phyloP scores from a whole-genome alignment of 2,888 invertebrate species.

The Drosophila nigricruria region DNA sequence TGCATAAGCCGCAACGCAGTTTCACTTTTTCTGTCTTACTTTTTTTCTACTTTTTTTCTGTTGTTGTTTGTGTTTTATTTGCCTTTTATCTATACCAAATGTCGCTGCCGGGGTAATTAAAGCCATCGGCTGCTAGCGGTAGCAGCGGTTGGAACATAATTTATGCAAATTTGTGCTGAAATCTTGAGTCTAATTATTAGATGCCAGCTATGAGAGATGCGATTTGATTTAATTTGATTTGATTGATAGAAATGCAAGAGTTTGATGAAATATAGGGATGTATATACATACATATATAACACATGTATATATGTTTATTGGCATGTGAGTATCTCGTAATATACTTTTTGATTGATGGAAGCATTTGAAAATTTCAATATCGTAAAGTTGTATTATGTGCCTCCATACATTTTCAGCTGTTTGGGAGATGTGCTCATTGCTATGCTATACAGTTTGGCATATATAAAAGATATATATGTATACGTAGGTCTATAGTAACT shows the following conservation, averaged over 20 bases:
- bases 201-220: slow-evolving; percentile 24
- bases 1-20: slow-evolving; percentile 69
- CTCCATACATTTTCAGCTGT: neutral
- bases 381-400: neutral
- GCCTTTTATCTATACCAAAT: slow-evolving; percentile 21
- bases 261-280: neutral
- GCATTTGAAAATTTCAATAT: neutral
- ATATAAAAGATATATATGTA: neutral
- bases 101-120: slow-evolving; percentile 72
- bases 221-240: slow-evolving; percentile 19
- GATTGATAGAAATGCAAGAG: slow-evolving; percentile 43
- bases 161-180: slow-evolving; percentile 63
- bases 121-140: slow-evolving; percentile 50
- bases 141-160: slow-evolving; percentile 49
- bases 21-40: slow-evolving; percentile 60
- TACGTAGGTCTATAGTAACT: no score
- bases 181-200: slow-evolving; percentile 57
- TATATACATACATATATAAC: neutral
- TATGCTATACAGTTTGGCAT: neutral
- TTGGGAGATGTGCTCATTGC: neutral
- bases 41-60: neutral
- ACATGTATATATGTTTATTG: neutral
- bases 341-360: slow-evolving; percentile 4
- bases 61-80: no score
- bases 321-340: neutral